phyloP scores from a whole-genome alignment of 2,113 vertebrate species.

The Tupaia chinensis region DNA sequence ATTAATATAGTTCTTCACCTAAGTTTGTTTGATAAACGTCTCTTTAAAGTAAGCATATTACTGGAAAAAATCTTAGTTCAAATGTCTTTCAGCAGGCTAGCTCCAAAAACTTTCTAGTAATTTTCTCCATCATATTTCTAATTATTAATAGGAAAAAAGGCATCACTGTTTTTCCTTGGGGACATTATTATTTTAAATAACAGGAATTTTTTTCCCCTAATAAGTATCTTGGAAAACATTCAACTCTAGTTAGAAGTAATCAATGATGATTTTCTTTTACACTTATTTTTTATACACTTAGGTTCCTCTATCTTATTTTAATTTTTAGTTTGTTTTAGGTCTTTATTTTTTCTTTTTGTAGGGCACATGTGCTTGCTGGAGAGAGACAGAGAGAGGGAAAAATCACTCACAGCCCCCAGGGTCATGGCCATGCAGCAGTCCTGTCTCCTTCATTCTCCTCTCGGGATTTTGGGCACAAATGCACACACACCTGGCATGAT shows the following conservation, averaged over 20 bases:
- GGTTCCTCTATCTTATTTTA: neutral
- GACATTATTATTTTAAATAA: neutral
- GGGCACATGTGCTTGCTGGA: no score
- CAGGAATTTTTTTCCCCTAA: neutral
- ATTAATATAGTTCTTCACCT: neutral
- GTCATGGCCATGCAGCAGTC: no score
- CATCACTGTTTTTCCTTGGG: neutral
- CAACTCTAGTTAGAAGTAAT: neutral
- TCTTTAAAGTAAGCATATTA: conserved; percentile 13
- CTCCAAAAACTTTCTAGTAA: neutral
- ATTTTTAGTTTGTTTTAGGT: neutral
- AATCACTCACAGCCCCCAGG: no score
- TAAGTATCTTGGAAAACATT: neutral
- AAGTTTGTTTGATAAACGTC: neutral
- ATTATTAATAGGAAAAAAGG: neutral
- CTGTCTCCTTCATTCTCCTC: no score
- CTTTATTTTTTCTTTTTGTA: no score
- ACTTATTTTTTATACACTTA: neutral
- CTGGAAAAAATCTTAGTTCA: neutral
- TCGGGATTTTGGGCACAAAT: no score
- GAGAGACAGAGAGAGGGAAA: no score
- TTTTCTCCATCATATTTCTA: neutral
- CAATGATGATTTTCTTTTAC: neutral
- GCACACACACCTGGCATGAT: no score
- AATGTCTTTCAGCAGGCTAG: neutral